phyloP scores from a whole-genome alignment of 64 coral and sea anemone genomes.

The Montipora cactus region DNA sequence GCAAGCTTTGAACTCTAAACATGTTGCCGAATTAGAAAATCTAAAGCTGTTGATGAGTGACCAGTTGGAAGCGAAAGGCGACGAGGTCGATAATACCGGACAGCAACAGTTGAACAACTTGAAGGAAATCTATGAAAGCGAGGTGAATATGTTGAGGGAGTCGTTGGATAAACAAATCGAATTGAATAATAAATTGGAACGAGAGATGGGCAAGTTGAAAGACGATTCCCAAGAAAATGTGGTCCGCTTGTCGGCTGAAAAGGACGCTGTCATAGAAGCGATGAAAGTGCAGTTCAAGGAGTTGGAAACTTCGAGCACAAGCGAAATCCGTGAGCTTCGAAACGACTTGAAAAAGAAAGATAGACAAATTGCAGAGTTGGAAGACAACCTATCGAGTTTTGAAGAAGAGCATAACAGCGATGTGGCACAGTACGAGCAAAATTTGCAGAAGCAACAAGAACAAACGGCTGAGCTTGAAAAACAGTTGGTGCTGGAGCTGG shows the following conservation, averaged over 20 bases:
- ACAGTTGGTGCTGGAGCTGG: slow-evolving; percentile 82
- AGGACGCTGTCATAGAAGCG: slow-evolving; percentile 45
- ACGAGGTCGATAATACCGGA: slow-evolving; percentile 73
- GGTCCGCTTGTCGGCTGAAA: slow-evolving; percentile 45
- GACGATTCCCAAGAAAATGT: slow-evolving; percentile 48
- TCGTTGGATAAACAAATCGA: slow-evolving; percentile 73
- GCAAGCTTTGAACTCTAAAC: slow-evolving; percentile 49
- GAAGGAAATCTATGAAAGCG: slow-evolving; percentile 78
- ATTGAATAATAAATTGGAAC: slow-evolving; percentile 67
- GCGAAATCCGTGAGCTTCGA: slow-evolving; percentile 55
- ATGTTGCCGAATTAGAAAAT: slow-evolving; percentile 69
- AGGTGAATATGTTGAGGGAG: slow-evolving; percentile 68
- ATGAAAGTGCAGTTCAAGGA: slow-evolving; percentile 59
- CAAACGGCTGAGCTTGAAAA: slow-evolving; percentile 87
- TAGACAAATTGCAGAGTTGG: slow-evolving; percentile 75
- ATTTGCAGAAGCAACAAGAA: slow-evolving; percentile 79
- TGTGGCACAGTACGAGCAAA: slow-evolving; percentile 67
- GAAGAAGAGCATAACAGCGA: slow-evolving; percentile 90
- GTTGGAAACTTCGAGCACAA: slow-evolving; percentile 42
- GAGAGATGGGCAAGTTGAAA: slow-evolving; percentile 30
- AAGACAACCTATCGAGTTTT: slow-evolving; percentile 93
- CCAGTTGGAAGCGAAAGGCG: slow-evolving; percentile 76
- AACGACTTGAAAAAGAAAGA: slow-evolving; percentile 78
- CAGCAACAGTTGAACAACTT: slow-evolving; percentile 78
- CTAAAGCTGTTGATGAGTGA: slow-evolving; percentile 61